These are phyloP conservation scores for Balaeniceps rex DNA, from an alignment of 2,113 vertebrate genomes.

Conservation along the genomic window DNA sequence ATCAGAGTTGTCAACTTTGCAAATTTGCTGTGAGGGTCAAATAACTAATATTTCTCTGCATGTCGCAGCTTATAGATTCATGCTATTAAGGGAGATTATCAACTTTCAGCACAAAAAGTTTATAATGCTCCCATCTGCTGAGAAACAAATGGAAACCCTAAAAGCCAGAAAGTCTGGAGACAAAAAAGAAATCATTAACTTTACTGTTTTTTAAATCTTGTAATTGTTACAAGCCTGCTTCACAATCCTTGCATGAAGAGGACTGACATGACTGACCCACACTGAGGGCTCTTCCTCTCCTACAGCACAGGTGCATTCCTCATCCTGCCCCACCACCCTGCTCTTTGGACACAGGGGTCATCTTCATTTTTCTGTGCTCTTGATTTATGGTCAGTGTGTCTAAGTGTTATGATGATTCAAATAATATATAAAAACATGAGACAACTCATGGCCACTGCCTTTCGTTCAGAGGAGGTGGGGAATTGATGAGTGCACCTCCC, in stretches of 20 bases:
- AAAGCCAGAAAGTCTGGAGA: constrained; percentile 12
- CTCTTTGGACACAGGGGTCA: constrained; percentile 33
- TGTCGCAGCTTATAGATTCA: background rate
- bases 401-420: constrained; percentile 36
- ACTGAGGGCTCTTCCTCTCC: background rate
- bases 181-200: background rate
- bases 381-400: constrained; percentile 26
- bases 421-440: background rate
- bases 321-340: background rate
- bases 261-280: background rate
- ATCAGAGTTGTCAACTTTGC: constrained; percentile 47
- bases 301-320: constrained; percentile 37
- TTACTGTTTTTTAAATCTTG: background rate
- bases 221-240: background rate
- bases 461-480: background rate
- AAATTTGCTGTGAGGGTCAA: constrained; percentile 56
- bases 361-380: constrained; percentile 21
- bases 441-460: background rate
- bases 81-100: constrained; percentile 7
- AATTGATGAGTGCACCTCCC: background rate
- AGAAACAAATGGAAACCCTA: background rate
- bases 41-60: constrained; percentile 43
- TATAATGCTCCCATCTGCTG: background rate
- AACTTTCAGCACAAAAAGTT: constrained; percentile 21
- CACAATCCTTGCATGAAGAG: background rate